Base-by-base conservation (phyloP, 2,797 vertebrate species). In the Hyperoplus lanceolatus region DNA sequence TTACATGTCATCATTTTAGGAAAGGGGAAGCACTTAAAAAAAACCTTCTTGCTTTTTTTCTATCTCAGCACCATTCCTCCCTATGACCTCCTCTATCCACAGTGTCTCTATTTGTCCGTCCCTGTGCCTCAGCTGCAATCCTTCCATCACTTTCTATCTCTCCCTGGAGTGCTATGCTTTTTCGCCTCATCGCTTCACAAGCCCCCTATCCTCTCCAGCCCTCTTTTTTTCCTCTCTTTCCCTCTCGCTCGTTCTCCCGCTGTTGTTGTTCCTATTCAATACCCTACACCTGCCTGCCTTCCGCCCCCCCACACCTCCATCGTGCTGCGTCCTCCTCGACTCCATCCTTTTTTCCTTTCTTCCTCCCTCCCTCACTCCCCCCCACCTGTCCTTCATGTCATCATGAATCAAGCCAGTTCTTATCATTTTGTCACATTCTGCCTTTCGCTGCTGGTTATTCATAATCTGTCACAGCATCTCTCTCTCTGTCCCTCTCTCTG, bases 151-250 rank as follows among this genome's bases (percentile, higher is more conserved):
- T 81, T 83, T 87, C 87, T 84, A 93, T 87, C 74, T 80, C 85
- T 92, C 91, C 89, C 90, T 67, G 43, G 90, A 87, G 93, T 85
- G 85, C 83, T 67, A 79, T 91, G 83, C 85, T 91, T 93, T 89
- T 86, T 92, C 83, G 82, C 87, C 90, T 92, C 90, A 90, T 89
- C 73, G 82, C 90, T 66, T 89, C 79, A 82, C 73, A 79, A 70
- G 60, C 39, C 64, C 57, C 50, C 58, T 78, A 77, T 55, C 46
- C 56, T 62, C 68, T 29, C 67, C 50, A 9, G 10, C 64, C 49
- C 68, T 29, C 50, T 11, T 15, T 12, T n/a, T 6, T 4, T 11
- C 7, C 14, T 11, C 48, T 29, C 29, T 38, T 51, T 50, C 15
- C 21, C 14, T 49, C 73, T 6, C 18, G 45, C 73, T 4, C 57